Evolutionary conservation across 1,140 invertebrate genomes (phyloP).

Genomic region (Aphidius ervi): DNA sequence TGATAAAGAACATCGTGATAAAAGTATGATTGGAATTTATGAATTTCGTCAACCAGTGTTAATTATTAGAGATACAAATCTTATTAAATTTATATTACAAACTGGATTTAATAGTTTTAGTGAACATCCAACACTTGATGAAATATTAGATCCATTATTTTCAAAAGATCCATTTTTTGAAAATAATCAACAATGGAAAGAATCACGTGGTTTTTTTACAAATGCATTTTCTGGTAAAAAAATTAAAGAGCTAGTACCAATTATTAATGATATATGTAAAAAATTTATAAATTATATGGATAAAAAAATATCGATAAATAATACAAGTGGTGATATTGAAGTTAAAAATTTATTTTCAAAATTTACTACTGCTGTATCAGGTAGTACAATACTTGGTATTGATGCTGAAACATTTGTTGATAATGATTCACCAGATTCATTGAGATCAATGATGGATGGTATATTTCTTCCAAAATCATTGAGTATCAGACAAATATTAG

Average conservation of each 20-base stretch:
- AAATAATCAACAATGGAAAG: slow-evolving; percentile 28
- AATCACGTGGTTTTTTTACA: slow-evolving; percentile 17
- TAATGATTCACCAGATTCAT: slow-evolving; percentile 30
- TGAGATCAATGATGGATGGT: not conserved
- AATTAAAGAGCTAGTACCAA: slow-evolving; percentile 23
- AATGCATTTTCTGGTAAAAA: slow-evolving; percentile 26
- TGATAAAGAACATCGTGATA: slow-evolving; percentile 20
- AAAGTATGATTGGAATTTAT: slow-evolving; percentile 39
- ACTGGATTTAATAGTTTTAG: slow-evolving; percentile 37
- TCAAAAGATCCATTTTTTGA: slow-evolving; percentile 36
- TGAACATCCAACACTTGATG: slow-evolving; percentile 20
- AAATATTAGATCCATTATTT: slow-evolving; percentile 28
- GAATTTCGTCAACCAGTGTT: slow-evolving; percentile 32
- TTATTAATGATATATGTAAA: slow-evolving; percentile 12
- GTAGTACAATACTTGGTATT: slow-evolving; percentile 29
- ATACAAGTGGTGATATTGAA: slow-evolving; percentile 27
- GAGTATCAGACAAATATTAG: slow-evolving; percentile 2
- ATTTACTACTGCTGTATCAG: slow-evolving; percentile 34
- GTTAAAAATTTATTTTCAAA: slow-evolving; percentile 30
- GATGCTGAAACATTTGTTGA: slow-evolving; percentile 29
- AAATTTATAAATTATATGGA: slow-evolving; percentile 27
- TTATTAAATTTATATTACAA: slow-evolving; percentile 39
- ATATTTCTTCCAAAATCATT: slow-evolving; percentile 4
- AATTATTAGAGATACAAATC: slow-evolving; percentile 38
- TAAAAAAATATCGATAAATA: slow-evolving; percentile 14